phyloP scores from a whole-genome alignment of 1,140 invertebrate species.

The Homalodisca vitripennis region DNA sequence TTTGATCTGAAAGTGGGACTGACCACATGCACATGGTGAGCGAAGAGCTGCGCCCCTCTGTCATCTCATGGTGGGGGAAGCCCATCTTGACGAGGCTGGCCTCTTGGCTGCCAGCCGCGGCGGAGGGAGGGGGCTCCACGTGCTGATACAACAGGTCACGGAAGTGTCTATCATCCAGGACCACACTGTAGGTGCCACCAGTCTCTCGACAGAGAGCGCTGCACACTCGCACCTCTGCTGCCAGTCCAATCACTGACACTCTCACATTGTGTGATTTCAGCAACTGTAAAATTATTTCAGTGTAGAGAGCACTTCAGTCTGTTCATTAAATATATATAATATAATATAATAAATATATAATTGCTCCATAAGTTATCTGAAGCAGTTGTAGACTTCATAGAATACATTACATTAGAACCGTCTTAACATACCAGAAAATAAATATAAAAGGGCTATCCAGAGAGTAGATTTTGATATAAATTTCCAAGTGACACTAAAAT shows the following conservation, averaged over 20 bases:
- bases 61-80: slow-evolving; percentile 72
- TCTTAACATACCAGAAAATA: no score
- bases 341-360: no score
- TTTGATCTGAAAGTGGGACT: no score
- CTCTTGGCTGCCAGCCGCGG: slow-evolving; percentile 60
- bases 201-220: slow-evolving; percentile 81
- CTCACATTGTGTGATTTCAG: slow-evolving; percentile 63
- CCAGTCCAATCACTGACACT: slow-evolving; percentile 85
- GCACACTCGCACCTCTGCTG: slow-evolving; percentile 93
- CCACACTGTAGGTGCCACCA: slow-evolving; percentile 80
- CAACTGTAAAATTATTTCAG: slow-evolving; percentile 48
- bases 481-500: no score
- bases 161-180: slow-evolving; percentile 90
- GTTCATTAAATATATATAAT: no score
- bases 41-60: slow-evolving; percentile 62
- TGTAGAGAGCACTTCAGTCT: no score
- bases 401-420: no score
- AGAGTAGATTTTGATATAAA: no score
- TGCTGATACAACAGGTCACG: slow-evolving; percentile 51
- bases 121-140: slow-evolving; percentile 83
- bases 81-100: slow-evolving; percentile 90
- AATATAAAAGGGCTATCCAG: no score
- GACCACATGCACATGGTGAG: slow-evolving; percentile 86
- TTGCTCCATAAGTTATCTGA: no score
- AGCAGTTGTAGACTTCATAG: no score